Conservation (phyloP, 1,140 invertebrate species). For the Centruroides vittatus region DNA sequence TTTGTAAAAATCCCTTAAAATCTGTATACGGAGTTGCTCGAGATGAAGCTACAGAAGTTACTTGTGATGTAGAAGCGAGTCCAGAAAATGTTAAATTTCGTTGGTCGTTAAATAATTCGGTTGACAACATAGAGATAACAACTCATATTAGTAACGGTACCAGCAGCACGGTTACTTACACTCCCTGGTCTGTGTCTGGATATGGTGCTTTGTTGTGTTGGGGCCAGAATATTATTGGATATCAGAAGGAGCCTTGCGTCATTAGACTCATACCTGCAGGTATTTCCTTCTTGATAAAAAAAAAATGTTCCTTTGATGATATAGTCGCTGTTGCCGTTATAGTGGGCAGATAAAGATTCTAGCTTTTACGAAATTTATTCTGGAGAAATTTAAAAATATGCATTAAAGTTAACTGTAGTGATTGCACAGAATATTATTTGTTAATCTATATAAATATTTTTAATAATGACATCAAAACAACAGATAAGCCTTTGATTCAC, state of each 20-base stretch:
- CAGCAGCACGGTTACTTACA: conserved; percentile 10
- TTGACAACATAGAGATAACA: conserved; percentile 13
- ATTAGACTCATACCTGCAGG: conserved; percentile 77
- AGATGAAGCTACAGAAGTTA: conserved; percentile 72
- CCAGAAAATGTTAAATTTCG: conserved; percentile 17
- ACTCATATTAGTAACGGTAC: background rate
- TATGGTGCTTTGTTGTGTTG: conserved; percentile 58
- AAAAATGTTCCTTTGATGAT: too few species aligned
- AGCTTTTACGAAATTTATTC: too few species aligned
- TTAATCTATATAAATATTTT: too few species aligned
- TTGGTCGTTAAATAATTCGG: conserved; percentile 54
- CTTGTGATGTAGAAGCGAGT: conserved; percentile 41
- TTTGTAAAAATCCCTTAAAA: conserved; percentile 52
- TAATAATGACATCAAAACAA: too few species aligned
- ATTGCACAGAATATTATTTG: too few species aligned
- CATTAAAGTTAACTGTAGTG: too few species aligned
- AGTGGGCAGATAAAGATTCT: too few species aligned
- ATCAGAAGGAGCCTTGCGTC: conserved; percentile 52
- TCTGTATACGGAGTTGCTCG: conserved; percentile 74
- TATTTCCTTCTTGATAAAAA: conserved; percentile 18
- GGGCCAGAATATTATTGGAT: conserved; percentile 44
- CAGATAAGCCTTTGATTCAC: too few species aligned
- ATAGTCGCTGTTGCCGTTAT: too few species aligned
- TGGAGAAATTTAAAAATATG: too few species aligned
- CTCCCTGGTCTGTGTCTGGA: conserved; percentile 62